Evolutionary conservation across 1,140 invertebrate species (phyloP), one percentile per base, ranked within the genome.

Genomic region (Bemisia tabaci): DNA sequence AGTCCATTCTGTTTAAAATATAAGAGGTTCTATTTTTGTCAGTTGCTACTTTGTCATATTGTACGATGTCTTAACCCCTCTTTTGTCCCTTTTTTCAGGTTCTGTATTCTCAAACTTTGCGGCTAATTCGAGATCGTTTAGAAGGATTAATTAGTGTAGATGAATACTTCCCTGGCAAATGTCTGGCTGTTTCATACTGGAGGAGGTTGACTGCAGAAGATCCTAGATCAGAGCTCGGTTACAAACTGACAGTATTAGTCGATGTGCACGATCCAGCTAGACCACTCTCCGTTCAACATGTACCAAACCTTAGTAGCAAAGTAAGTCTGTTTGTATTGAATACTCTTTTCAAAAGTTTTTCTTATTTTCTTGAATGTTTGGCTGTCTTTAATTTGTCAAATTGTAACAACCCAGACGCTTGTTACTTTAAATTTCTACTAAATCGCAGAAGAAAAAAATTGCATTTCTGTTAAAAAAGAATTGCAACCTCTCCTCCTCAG

Each of bases 121-220:
- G 93, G 60, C 77, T 98, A 39, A 93, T 91, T 72, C 81, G 89
- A 64, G 93, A 96, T 74, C 81, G 95, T 24, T 78, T 98, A 11
- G 91, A 94, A 60, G 89, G 92, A 71, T 91, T 94, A 74, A 87
- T 98, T 62, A 86, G 89, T 70, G 91, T 98, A 27, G 95, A 97
- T 73, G 92, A 95, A 76, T 98, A 98, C 76, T 82, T 85, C 48
- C 87, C 92, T 39, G 95, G 95, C 22, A 89, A 88, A 73, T 89
- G 88, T 73, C 79, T 98, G 22, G 87, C 90, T 12, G 85, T 98
- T 12, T 94, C 92, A 0, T 98, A 97, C 80, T 98, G 95, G 95
- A 87, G 89, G 84, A 87, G 82, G 71, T 69, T 77, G 64, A 76
- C 77, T 2, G 81, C 74, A 70, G 86, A 86, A 73, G 87, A 92